Evolutionary conservation across 2,797 vertebrate species (phyloP), one percentile per base, ranked within the genome.

Genomic region (Onychomys leucogaster): DNA sequence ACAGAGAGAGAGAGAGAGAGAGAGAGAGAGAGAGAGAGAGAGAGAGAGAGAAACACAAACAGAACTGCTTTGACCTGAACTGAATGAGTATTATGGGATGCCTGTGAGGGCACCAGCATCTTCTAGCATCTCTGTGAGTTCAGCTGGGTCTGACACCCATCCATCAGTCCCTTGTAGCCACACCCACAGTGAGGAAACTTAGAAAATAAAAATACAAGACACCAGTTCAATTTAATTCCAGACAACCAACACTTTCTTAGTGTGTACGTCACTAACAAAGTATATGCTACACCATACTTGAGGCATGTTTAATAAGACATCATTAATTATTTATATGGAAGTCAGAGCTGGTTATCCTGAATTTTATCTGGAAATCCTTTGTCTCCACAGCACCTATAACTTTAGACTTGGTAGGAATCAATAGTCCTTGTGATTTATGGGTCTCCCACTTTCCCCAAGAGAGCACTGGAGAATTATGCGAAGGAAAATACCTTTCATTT

Each of bases 201-300:
- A 90, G n/a, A 91, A 90, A 85, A 57, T 61, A 78, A 93, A 89
- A 82, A 86, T n/a, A n/a, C 3, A 82, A 76, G 63, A 85, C 10
- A 67, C 37, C 19, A 52, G 29, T 87, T 90, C 83, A 29, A 77
- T 59, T 55, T 92, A 71, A 92, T 41, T 90, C 92, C 71, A 76
- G 71, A n/a, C 80, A 76, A 77, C 17, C 80, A 84, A 63, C 65
- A n/a, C 69, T 11, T 92, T 49, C 78, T 94, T 78, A 85, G 29
- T 49, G 4, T 86, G 21, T 25, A 73, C 41, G 21, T 37, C 21
- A 73, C 37, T 73, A 73, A 29, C 34, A 16, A 65, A 80, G 23
- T 67, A 55, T 73, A 41, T 71, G 43, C 13, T 43, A 81, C 6
- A 29, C 1, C 55, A 27, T 89, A 71, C 94, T 78, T 92, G 41